These are phyloP conservation scores for Xanthostigma xanthostigma DNA, from an alignment of 2,888 invertebrate species.

Conservation along the genomic window DNA sequence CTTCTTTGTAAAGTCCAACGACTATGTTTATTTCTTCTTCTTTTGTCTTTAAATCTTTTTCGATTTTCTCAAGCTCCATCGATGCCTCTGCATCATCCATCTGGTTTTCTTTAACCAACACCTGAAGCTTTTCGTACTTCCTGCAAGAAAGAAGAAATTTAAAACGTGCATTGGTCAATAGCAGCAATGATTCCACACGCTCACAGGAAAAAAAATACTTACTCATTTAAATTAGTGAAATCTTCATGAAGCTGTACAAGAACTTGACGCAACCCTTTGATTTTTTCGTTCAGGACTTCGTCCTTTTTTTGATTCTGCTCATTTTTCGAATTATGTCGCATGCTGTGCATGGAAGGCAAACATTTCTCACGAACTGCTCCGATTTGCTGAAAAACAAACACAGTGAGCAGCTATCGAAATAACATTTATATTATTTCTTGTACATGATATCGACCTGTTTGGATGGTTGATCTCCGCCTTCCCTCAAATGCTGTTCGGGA, in stretches of 20 bases:
- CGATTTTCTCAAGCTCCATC: constrained; percentile 24
- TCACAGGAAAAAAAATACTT: constrained; percentile 6
- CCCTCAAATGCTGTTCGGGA: not conserved
- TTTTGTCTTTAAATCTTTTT: constrained; percentile 24
- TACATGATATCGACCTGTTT: too few species aligned
- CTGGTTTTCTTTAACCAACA: constrained; percentile 10
- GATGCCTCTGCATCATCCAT: constrained; percentile 14
- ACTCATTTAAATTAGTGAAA: constrained; percentile 25
- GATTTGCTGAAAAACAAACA: too few species aligned
- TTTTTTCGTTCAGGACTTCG: constrained; percentile 1
- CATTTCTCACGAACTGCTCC: too few species aligned
- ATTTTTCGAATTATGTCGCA: too few species aligned
- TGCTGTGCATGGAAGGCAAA: too few species aligned
- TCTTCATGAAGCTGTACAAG: constrained; percentile 26
- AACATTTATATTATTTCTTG: too few species aligned
- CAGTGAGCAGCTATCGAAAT: too few species aligned
- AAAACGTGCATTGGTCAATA: too few species aligned
- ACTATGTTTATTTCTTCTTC: constrained; percentile 30
- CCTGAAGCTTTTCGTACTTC: not conserved
- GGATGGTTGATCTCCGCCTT: not conserved
- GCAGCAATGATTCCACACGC: too few species aligned
- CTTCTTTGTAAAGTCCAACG: constrained; percentile 27
- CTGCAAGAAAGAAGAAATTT: too few species aligned
- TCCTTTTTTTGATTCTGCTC: not conserved
- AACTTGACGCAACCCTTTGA: constrained; percentile 15